These are phyloP conservation scores for Aleiodes alternator DNA, from an alignment of 2,888 invertebrate species.

Conservation along the genomic window DNA sequence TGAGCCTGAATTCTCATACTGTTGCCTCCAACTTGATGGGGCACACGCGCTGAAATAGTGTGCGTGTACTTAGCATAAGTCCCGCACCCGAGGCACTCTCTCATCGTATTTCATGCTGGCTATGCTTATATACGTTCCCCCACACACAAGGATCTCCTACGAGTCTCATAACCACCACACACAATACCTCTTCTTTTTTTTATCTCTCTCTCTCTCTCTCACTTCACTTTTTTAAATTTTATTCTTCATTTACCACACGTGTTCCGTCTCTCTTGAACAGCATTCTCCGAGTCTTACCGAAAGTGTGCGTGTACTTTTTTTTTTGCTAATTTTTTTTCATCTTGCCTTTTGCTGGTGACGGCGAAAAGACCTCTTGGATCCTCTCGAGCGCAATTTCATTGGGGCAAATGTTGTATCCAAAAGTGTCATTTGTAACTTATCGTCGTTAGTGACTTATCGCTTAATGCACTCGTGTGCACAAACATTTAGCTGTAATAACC, in stretches of 20 bases:
- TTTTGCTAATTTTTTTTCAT: neutral
- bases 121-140: slow-evolving; percentile 38
- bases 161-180: slow-evolving; percentile 35
- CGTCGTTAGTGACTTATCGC: slow-evolving; percentile 57
- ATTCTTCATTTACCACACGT: slow-evolving; percentile 29
- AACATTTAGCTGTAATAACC: slow-evolving; percentile 57
- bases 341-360: neutral
- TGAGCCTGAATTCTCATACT: slow-evolving; percentile 20
- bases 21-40: slow-evolving; percentile 13
- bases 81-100: slow-evolving; percentile 73
- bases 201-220: too few species aligned
- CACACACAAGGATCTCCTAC: slow-evolving; percentile 9
- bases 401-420: slow-evolving; percentile 43
- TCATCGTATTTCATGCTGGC: slow-evolving; percentile 72
- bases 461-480: slow-evolving; percentile 48
- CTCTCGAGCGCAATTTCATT: slow-evolving; percentile 25
- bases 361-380: slow-evolving; percentile 6
- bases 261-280: slow-evolving; percentile 30
- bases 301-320: neutral
- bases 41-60: slow-evolving; percentile 54
- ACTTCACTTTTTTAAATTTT: slow-evolving; percentile 10
- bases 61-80: slow-evolving; percentile 73
- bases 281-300: neutral
- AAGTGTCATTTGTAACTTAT: slow-evolving; percentile 53
- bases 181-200: slow-evolving; percentile 29